Conservation (phyloP, 2,888 invertebrate genomes). For the Drosophila helvetica region DNA sequence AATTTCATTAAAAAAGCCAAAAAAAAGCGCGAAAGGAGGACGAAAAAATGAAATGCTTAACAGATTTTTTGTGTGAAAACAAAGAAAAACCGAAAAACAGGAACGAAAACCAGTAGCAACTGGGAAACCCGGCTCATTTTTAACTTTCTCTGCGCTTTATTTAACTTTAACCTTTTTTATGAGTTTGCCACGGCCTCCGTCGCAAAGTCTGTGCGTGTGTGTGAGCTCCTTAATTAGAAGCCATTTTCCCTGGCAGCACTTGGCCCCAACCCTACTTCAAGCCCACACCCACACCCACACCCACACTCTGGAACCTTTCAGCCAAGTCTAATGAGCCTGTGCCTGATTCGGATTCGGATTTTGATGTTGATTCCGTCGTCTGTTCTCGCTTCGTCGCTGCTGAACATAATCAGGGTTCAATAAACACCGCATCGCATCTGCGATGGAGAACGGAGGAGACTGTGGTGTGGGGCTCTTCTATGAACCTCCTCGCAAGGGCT, state of each 20-base stretch:
- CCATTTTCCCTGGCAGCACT: slow-evolving; percentile 43
- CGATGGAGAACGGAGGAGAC: not conserved
- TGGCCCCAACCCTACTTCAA: not conserved
- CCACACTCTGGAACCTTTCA: slow-evolving; percentile 22
- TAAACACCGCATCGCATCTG: slow-evolving; percentile 54
- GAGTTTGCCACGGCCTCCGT: slow-evolving; percentile 26
- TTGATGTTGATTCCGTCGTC: slow-evolving; percentile 44
- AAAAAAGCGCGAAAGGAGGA: slow-evolving; percentile 12
- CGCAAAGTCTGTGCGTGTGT: slow-evolving; percentile 19
- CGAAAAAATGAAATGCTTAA: slow-evolving; percentile 51
- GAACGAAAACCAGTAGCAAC: slow-evolving; percentile 52
- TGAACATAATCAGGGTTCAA: slow-evolving; percentile 72
- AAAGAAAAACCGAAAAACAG: slow-evolving; percentile 33
- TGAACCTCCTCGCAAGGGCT: slow-evolving; percentile 20
- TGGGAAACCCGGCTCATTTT: slow-evolving; percentile 63
- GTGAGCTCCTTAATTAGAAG: slow-evolving; percentile 67
- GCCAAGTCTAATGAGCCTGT: slow-evolving; percentile 66
- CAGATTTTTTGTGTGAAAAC: slow-evolving; percentile 63
- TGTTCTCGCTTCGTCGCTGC: slow-evolving; percentile 34
- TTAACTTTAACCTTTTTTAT: slow-evolving; percentile 73
- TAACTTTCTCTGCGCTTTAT: slow-evolving; percentile 60
- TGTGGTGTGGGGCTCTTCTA: not conserved
- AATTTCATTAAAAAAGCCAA: slow-evolving; percentile 67
- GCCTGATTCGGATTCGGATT: slow-evolving; percentile 47
- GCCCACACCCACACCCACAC: not conserved